phyloP scores from a whole-genome alignment of 2,888 invertebrate species.

The Atrina japonica region DNA sequence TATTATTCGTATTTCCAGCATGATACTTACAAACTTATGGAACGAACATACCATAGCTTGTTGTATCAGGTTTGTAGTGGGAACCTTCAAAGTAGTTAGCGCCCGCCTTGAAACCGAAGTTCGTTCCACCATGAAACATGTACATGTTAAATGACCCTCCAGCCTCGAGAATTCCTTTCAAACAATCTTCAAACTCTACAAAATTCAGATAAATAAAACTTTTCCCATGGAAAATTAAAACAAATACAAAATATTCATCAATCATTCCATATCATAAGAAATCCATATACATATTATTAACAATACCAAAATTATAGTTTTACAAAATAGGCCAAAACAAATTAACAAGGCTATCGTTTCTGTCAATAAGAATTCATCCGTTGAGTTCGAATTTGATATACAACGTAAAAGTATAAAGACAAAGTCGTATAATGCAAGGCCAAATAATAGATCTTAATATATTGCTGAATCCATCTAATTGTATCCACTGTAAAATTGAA shows the following conservation, averaged over 20 bases:
- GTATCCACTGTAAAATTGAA: too few relatives aligned
- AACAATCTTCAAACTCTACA: constrained; percentile 60
- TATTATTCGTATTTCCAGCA: too few relatives aligned
- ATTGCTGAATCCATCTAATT: too few relatives aligned
- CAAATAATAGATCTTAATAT: too few relatives aligned
- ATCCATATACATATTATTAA: neutral
- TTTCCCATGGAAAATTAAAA: neutral
- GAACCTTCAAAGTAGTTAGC: constrained; percentile 57
- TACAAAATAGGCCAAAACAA: too few relatives aligned
- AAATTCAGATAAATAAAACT: neutral
- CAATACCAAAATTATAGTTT: too few relatives aligned
- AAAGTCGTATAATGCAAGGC: too few relatives aligned
- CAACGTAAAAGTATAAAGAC: too few relatives aligned
- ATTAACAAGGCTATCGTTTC: too few relatives aligned
- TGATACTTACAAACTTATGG: too few relatives aligned
- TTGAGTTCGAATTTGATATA: too few relatives aligned
- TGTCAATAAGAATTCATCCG: too few relatives aligned
- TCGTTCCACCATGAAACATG: constrained; percentile 94
- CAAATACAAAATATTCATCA: neutral
- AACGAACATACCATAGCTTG: constrained; percentile 81
- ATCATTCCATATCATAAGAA: neutral
- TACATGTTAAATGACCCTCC: constrained; percentile 90
- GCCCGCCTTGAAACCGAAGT: constrained; percentile 80
- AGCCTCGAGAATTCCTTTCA: constrained; percentile 69
- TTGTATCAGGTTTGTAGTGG: constrained; percentile 81